A percentile compares a stretch with the other conserved stretches of the same genome.
phyloP scores from a whole-genome alignment of 2,113 vertebrate genomes.

The Neodon shergylaensis region DNA sequence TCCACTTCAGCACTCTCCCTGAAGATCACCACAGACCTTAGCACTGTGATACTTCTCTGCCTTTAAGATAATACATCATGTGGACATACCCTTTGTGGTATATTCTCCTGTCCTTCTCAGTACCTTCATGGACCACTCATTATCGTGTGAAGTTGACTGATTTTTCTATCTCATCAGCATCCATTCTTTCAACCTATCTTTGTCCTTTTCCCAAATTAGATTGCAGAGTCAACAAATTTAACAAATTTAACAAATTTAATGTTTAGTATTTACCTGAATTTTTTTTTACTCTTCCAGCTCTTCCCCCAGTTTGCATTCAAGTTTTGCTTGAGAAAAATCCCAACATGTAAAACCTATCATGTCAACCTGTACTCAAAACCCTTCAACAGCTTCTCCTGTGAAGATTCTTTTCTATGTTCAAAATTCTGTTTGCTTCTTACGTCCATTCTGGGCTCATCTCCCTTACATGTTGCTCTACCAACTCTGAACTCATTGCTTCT shows the following conservation, averaged over 20 bases:
- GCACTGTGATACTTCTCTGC: neutral
- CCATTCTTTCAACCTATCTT: neutral
- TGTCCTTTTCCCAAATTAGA: neutral
- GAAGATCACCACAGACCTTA: neutral
- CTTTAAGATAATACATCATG: neutral
- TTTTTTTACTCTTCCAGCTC: neutral
- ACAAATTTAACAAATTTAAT: neutral
- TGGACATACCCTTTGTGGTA: neutral
- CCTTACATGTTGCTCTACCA: neutral
- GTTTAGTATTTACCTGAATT: neutral
- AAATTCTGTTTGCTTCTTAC: neutral
- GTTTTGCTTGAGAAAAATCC: neutral
- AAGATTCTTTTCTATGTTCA: neutral
- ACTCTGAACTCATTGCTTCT: neutral
- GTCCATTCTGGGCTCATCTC: neutral
- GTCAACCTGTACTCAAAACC: neutral
- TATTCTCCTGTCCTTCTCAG: neutral
- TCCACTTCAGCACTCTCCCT: neutral
- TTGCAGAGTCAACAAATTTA: neutral
- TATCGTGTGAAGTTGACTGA: neutral
- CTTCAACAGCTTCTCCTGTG: neutral
- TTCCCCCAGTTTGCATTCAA: neutral
- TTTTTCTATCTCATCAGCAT: neutral
- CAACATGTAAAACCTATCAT: neutral
- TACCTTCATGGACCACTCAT: neutral